These are phyloP conservation scores for Vulpes ferrilata DNA, from an alignment of 2,113 vertebrate species.

Conservation along the genomic window DNA sequence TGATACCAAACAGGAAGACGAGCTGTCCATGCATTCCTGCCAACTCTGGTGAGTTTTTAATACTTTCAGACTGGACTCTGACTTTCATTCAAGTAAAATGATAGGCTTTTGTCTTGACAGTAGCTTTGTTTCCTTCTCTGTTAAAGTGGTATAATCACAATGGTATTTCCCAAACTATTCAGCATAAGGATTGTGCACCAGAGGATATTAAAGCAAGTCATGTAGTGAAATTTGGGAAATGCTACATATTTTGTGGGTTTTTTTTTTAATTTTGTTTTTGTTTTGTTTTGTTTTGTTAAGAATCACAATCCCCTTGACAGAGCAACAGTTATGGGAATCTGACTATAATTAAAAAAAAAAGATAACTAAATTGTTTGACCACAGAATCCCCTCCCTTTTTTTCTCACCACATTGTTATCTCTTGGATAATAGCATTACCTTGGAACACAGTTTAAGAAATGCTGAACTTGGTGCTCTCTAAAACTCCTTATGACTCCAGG, in stretches of 20 bases:
- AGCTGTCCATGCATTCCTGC: background rate
- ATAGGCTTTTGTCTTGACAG: background rate
- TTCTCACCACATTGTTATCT: background rate
- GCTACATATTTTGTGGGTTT: accelerated
- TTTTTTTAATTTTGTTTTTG: background rate
- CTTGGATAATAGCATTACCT: background rate
- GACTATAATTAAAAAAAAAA: background rate
- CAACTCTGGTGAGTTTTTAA: background rate
- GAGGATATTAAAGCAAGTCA: background rate
- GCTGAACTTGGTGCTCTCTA: background rate
- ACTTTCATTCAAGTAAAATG: background rate
- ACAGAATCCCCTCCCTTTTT: background rate
- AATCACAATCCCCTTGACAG: background rate
- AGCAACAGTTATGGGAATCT: background rate
- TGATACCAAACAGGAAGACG: background rate
- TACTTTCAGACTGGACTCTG: background rate
- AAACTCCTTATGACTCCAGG: background rate
- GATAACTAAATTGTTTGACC: background rate
- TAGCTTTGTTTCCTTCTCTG: background rate
- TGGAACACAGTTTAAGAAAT: background rate
- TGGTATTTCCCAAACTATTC: background rate
- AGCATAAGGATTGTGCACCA: background rate
- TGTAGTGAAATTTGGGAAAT: background rate
- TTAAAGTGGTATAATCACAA: background rate
- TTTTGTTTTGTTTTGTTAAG: background rate